A percentile compares a stretch with the other conserved stretches of the same genome.
These are phyloP conservation scores for Acronicta psi DNA, from an alignment of 2,888 invertebrate species.

Conservation along the genomic window DNA sequence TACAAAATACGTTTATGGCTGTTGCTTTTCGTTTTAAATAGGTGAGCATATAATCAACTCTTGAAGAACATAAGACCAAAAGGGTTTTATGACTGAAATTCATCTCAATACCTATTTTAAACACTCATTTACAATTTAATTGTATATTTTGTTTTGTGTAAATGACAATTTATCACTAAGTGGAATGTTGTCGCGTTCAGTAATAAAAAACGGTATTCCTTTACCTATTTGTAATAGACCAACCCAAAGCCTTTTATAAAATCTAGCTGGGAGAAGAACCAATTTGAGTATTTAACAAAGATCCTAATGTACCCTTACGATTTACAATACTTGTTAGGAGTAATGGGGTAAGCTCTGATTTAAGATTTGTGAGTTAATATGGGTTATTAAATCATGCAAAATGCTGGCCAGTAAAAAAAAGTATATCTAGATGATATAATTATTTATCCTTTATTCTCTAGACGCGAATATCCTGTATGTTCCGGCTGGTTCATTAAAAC, in stretches of 20 bases:
- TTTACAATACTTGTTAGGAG: conserved; percentile 21
- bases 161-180: background rate
- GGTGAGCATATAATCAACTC: conserved; percentile 4
- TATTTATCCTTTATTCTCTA: background rate
- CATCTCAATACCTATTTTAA: too few relatives aligned
- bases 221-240: conserved; percentile 4
- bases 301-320: conserved; percentile 22
- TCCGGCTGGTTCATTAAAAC: background rate
- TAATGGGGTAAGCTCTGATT: conserved; percentile 33
- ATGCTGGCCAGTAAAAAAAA: too few relatives aligned
- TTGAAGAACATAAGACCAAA: background rate
- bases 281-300: conserved; percentile 30
- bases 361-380: conserved; percentile 25
- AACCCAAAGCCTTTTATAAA: conserved; percentile 15
- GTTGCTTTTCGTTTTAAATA: background rate
- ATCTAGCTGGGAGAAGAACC: conserved; percentile 21
- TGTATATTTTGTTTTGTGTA: too few relatives aligned
- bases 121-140: too few relatives aligned
- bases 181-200: conserved; percentile 8
- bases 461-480: background rate
- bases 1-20: conserved; percentile 5
- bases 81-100: too few relatives aligned
- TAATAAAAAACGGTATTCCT: conserved; percentile 12
- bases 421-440: conserved; percentile 7
- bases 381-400: background rate